Base-by-base conservation (phyloP, 1,140 invertebrate genomes). In the Drosophila leontia region DNA sequence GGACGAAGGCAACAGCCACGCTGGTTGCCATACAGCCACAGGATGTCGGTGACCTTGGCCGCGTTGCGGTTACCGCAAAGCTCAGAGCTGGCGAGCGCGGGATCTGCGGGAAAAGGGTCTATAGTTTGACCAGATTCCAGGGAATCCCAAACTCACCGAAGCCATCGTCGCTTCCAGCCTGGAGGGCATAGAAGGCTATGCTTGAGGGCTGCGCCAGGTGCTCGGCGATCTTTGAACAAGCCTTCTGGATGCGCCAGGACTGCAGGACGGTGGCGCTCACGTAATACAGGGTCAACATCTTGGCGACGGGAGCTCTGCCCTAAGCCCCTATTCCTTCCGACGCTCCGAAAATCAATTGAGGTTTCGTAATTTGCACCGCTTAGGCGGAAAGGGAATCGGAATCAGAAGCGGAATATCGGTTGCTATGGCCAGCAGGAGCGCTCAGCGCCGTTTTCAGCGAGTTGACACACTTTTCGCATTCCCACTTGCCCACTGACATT, bases 181-280 rank as follows among this genome's bases (percentile, higher is more conserved):
- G 92, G 77, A 94, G 93, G 71, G 93, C 82, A 80, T 92, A 93
- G 41, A 92, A 74, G 32, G 83, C 78, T 51, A 92, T 75, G 57
- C 81, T 86, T n/a, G 88, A 63, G 42, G 93, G 93, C 29, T 91
- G 91, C 23, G 93, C 93, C 77, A 94, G 92, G 82, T 91, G 82
- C 72, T 93, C 94, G 47, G 81, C 74, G 68, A 92, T 92, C 59
- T 92, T 92, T 32, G 80, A 78, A 51, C 88, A 92, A 7, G 95
- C 91, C n/a, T 93, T 93, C 58, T 93, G 94, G 17, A 96, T 92
- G 64, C 95, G 93, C 94, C 95, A 95, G 74, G 95, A 94, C 84
- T 96, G 95, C 62, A 96, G 76, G 90, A 95, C 94, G 13, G 95
- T 96, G 35, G 95, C 94, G 84, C 95, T 94, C 93, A 95, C 94